Evolutionary conservation across 2,113 vertebrate genomes (phyloP), one percentile per base, ranked within the genome.

Genomic region (Stictonetta naevosa): DNA sequence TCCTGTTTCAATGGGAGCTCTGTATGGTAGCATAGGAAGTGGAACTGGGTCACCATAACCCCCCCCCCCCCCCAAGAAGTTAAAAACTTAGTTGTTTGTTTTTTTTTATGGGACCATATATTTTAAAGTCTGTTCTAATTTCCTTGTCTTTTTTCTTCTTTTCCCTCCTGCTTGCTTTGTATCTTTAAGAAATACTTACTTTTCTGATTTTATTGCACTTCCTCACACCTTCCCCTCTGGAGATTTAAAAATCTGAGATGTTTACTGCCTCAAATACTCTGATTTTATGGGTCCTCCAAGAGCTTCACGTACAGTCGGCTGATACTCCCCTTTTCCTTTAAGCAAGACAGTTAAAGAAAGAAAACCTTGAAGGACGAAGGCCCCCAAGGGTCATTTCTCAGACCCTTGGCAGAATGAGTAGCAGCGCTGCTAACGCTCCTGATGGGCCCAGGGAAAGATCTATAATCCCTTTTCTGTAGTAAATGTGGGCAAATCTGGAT

Each of bases 381-480:
- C 78, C 50, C 73, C 33, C 19, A 5, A 56, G 84, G 91, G 50
- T 90, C 81, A 56, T 93, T 95, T 91, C 77, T 93, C 88, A 93
- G 73, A 60, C 7, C 16, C n/a, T 94, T 84, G 83, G 72, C 89
- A 95, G 31, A 64, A 56, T 81, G 80, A 96, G 88, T 42, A 96
- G 90, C 60, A 62, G n/a, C 55, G 83, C 71, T 87, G 67, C 95
- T 96, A 95, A 89, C 67, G 76, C 67, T 86, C 83, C 73, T 80
- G 82, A 58, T 89, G 46, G 53, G 8, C 58, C 79, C 50, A 84
- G 91, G 86, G 83, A 97, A 97, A 97, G 79, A 95, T 93, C 90
- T 63, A 29, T 81, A 95, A 96, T 91, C 77, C 68, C 63, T 67
- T 97, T 96, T 78, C 82, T 85, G 58, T 68, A 76, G 75, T 31